Conservation (phyloP, 2,113 vertebrate genomes). For the Trochalopteron elliotii region DNA sequence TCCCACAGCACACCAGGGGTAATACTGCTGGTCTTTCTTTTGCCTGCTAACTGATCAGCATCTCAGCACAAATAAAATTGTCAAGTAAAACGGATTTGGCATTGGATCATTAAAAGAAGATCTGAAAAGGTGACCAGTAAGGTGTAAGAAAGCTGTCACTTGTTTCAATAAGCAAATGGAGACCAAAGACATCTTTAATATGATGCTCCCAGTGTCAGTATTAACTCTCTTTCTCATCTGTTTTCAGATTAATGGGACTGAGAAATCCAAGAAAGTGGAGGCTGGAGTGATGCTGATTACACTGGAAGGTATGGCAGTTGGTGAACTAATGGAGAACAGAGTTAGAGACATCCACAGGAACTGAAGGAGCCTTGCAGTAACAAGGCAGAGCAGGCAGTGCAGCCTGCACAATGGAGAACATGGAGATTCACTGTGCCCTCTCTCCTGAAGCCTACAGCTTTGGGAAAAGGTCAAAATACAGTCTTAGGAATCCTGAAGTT, state of each 20-base stretch:
- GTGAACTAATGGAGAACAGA: background rate
- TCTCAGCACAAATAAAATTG: background rate
- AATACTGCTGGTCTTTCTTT: background rate
- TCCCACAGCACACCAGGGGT: background rate
- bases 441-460: background rate
- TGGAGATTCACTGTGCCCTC: background rate
- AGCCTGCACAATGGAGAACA: background rate
- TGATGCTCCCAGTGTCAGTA: background rate
- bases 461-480: background rate
- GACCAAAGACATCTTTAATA: background rate
- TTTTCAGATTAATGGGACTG: background rate
- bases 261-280: background rate
- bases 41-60: background rate
- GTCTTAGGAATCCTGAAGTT: background rate
- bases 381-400: background rate
- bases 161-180: background rate
- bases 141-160: background rate
- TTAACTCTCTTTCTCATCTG: slow-evolving; percentile 22
- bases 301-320: background rate
- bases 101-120: background rate
- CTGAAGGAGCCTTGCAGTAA: background rate
- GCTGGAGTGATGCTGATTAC: background rate
- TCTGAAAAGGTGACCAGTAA: background rate
- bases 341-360: background rate
- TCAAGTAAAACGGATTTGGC: background rate